Conservation (phyloP, 1,140 invertebrate genomes). For the Pogonognathellus flavescens region DNA sequence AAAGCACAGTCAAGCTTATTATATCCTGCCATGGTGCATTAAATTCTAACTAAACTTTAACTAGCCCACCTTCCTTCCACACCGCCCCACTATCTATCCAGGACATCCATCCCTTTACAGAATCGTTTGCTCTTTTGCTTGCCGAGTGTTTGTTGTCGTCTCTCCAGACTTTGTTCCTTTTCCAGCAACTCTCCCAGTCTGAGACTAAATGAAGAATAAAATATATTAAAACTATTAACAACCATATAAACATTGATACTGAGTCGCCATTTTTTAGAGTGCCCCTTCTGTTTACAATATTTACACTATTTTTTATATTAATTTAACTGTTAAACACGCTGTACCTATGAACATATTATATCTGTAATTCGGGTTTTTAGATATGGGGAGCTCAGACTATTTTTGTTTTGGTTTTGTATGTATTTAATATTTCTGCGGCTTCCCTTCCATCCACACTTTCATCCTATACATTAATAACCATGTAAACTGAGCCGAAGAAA, state of each 20-base stretch:
- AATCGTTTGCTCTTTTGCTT: neutral
- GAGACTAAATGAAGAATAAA: conserved; percentile 14
- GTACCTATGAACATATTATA: no score
- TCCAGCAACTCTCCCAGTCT: neutral
- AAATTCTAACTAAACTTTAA: conserved; percentile 10
- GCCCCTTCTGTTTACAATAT: neutral
- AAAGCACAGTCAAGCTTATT: conserved; percentile 44
- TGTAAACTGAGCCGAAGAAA: conserved; percentile 6
- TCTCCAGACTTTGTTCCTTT: neutral
- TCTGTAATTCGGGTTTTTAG: no score
- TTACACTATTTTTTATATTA: conserved; percentile 3
- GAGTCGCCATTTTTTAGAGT: conserved; percentile 8
- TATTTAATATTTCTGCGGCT: neutral
- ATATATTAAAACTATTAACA: neutral
- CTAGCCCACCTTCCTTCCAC: neutral
- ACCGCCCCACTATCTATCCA: neutral
- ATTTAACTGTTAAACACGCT: no score
- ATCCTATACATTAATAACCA: conserved; percentile 12
- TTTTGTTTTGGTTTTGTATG: no score
- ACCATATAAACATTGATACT: neutral
- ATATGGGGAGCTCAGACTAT: no score
- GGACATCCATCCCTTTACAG: neutral
- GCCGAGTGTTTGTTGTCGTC: neutral
- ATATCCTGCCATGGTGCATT: conserved; percentile 17
- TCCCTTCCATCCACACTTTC: neutral